A percentile compares a stretch with the other conserved stretches of the same genome.
These are phyloP conservation scores for Benthosema pterotum DNA, from an alignment of 2,797 vertebrate genomes.

Conservation along the genomic window DNA sequence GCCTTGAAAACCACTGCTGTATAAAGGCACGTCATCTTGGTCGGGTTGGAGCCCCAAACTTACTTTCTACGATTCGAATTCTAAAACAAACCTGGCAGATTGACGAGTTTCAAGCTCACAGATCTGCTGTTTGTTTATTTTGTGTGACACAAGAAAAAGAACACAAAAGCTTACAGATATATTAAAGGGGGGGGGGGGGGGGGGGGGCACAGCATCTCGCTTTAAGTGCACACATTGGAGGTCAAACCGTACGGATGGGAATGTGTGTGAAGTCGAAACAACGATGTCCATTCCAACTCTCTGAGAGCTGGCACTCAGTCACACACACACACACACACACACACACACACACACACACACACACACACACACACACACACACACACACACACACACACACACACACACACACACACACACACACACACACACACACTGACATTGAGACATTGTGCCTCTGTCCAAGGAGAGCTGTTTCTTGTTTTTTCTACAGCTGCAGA, in stretches of 20 bases:
- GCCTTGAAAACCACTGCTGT: no score
- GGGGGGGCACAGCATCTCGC: conserved; percentile 81
- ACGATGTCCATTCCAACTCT: conserved; percentile 52
- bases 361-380: no score
- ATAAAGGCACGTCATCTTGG: no score
- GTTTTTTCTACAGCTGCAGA: conserved; percentile 71
- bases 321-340: conserved; percentile 19
- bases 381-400: no score
- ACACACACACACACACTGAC: conserved; percentile 26
- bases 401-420: conserved; percentile 13
- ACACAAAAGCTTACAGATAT: no score
- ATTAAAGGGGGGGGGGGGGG: no score
- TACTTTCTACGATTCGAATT: no score
- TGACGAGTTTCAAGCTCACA: no score
- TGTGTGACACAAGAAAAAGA: no score
- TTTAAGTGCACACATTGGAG: conserved; percentile 76
- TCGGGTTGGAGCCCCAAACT: no score
- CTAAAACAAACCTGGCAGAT: no score
- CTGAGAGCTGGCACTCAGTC: conserved; percentile 33
- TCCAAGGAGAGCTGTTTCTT: conserved; percentile 62
- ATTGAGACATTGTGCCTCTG: conserved; percentile 70
- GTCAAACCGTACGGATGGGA: conserved; percentile 66
- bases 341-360: neutral
- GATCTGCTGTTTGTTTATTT: no score
- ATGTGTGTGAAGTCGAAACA: conserved; percentile 39